These are phyloP conservation scores for Endomychus coccineus DNA, from an alignment of 2,888 invertebrate genomes.

Conservation along the genomic window DNA sequence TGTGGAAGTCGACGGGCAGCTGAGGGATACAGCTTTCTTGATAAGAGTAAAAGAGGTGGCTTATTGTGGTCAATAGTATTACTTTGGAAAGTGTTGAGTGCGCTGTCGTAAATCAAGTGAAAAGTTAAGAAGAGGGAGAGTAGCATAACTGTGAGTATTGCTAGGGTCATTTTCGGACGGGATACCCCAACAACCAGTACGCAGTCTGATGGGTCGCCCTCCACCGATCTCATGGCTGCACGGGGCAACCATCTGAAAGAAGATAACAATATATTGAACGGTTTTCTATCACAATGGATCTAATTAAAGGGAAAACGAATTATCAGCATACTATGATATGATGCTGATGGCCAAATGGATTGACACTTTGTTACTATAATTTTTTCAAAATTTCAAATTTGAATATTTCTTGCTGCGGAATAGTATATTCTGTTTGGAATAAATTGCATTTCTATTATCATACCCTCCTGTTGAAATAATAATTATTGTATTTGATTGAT, in stretches of 20 bases:
- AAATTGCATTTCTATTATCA: too few relatives aligned
- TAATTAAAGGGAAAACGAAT: too few relatives aligned
- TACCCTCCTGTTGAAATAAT: too few relatives aligned
- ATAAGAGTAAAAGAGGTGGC: conserved; percentile 44
- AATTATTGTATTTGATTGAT: too few relatives aligned
- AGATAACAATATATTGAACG: conserved; percentile 23
- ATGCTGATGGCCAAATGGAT: too few relatives aligned
- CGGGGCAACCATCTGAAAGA: conserved; percentile 69
- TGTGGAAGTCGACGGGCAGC: conserved; percentile 60
- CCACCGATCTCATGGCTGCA: conserved; percentile 74
- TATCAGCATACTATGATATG: too few relatives aligned
- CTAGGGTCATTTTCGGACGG: conserved; percentile 76
- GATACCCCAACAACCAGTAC: conserved; percentile 77
- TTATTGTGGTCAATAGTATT: conserved; percentile 43
- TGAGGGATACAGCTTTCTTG: conserved; percentile 47
- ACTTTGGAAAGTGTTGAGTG: conserved; percentile 69
- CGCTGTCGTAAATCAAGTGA: conserved; percentile 79
- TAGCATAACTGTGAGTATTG: conserved; percentile 70
- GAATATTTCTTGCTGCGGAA: too few relatives aligned
- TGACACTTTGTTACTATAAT: too few relatives aligned
- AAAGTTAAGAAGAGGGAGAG: conserved; percentile 77
- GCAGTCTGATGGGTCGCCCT: conserved; percentile 78
- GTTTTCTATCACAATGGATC: too few relatives aligned
- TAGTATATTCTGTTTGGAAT: too few relatives aligned
- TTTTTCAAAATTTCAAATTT: too few relatives aligned